Evolutionary conservation across 35 echinoderm and acorn worm species (phyloP), one percentile per base, ranked within the genome.

Genomic region (Heliocidaris tuberculata): DNA sequence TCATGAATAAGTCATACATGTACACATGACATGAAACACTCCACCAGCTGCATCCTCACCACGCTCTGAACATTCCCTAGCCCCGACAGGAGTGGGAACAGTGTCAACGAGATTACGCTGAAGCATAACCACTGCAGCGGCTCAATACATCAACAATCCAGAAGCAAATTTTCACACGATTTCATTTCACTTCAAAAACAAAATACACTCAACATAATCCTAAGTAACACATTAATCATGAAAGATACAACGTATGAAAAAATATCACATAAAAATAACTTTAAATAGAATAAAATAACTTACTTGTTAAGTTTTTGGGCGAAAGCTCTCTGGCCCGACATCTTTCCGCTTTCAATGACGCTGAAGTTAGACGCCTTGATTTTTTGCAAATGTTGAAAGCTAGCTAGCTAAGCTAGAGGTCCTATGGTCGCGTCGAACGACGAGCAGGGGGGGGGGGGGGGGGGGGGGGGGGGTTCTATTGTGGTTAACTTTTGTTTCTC

Each of bases 231-330:
- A 85, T 30, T 48, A 13, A 30, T 16, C 48, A 70, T 85, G 54
- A 60, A 88, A 32, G 24, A 88, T 13, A 13, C 31, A 49, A 90
- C 49, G 19, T 90, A 24, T 19, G 16, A 21, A 70, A 70, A 24
- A 24, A 19, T 70, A 17, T 6, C 2, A n/a, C 17, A 21, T 88
- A 0, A 7, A 59, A 16, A 86, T 86, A 59, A 88, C 29, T 47
- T 30, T 86, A 16, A 47, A 24, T 42, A 7, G 31, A 85, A 85
- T 85, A 54, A 12, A 13, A 24, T 32, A 11, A 31, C 96, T 96
- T 94, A 97, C 97, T 96, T 98, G 94, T 98, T 98, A 48, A 98
- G 90, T 94, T 97, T 98, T 88, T 98, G 96, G 95, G 97, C 97
- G 94, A 98, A 98, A 24, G 97, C 97, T 60, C 97, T 90, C 60